phyloP scores from a whole-genome alignment of 2,888 invertebrate species.

The Hofmannophila pseudospretella region DNA sequence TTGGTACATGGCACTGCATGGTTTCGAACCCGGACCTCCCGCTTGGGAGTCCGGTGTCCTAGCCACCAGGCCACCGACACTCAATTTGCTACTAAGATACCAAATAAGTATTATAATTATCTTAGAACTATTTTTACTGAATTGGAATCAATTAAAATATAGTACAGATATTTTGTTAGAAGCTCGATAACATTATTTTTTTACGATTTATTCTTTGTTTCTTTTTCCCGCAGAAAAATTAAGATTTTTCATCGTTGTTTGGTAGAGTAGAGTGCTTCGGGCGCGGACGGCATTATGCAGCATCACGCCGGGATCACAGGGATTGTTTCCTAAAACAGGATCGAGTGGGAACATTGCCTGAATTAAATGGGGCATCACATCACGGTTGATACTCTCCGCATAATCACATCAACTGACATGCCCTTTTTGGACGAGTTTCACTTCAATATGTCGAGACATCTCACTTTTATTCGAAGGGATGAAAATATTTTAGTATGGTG shows the following conservation, averaged over 20 bases:
- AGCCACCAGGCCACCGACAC: too few relatives aligned
- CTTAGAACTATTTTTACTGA: background rate
- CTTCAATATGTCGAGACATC: background rate
- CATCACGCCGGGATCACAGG: conserved; percentile 71
- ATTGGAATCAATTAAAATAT: background rate
- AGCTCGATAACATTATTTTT: background rate
- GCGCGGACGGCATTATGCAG: conserved; percentile 65
- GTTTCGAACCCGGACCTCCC: too few relatives aligned
- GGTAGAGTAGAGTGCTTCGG: conserved; percentile 40
- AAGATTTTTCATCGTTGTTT: conserved; percentile 57
- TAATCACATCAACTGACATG: conserved; percentile 20
- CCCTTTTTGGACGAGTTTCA: background rate
- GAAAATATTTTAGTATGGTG: background rate
- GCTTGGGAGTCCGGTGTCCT: too few relatives aligned
- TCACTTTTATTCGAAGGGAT: background rate
- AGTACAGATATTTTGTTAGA: background rate
- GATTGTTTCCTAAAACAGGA: conserved; percentile 73
- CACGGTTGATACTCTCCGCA: conserved; percentile 5
- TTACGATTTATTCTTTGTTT: background rate
- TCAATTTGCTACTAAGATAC: too few relatives aligned
- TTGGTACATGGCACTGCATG: too few relatives aligned
- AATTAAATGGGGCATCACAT: conserved; percentile 43
- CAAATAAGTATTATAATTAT: too few relatives aligned
- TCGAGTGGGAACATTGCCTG: conserved; percentile 51
- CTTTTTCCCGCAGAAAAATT: conserved; percentile 5